phyloP scores from a whole-genome alignment of 2,888 invertebrate species.

The Limnephilus marmoratus region DNA sequence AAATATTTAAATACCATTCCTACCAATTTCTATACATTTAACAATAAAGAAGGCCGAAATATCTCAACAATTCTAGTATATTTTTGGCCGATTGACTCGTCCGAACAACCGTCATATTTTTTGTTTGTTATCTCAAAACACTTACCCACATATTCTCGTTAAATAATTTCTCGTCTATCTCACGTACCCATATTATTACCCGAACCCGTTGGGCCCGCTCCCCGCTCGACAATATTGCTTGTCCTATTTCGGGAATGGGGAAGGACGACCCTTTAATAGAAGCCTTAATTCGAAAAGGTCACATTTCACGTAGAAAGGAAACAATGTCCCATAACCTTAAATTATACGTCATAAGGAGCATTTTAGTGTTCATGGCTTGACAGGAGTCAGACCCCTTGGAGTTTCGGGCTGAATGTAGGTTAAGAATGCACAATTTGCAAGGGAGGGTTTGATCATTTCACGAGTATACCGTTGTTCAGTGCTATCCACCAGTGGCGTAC shows the following conservation, averaged over 20 bases:
- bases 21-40: background rate
- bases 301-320: conserved; percentile 25
- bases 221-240: conserved; percentile 13
- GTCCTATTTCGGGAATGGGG: conserved; percentile 18
- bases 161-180: conserved; percentile 31
- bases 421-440: conserved; percentile 3
- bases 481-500: background rate
- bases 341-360: conserved; percentile 35
- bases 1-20: too few species aligned
- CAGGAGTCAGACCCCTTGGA: background rate
- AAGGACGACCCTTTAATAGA: conserved; percentile 21
- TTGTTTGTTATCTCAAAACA: conserved; percentile 20
- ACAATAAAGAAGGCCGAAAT: too few species aligned
- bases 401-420: conserved; percentile 11
- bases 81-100: conserved; percentile 4
- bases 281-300: conserved; percentile 40
- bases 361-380: conserved; percentile 16
- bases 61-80: background rate
- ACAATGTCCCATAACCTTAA: conserved; percentile 36
- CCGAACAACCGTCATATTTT: background rate
- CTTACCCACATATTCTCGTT: conserved; percentile 19
- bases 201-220: background rate
- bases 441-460: background rate
- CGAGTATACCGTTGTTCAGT: background rate
- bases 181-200: conserved; percentile 18